A percentile compares a stretch with the other conserved stretches of the same genome.
These are phyloP conservation scores for Pipa parva DNA, from an alignment of 2,113 vertebrate genomes.

Conservation along the genomic window DNA sequence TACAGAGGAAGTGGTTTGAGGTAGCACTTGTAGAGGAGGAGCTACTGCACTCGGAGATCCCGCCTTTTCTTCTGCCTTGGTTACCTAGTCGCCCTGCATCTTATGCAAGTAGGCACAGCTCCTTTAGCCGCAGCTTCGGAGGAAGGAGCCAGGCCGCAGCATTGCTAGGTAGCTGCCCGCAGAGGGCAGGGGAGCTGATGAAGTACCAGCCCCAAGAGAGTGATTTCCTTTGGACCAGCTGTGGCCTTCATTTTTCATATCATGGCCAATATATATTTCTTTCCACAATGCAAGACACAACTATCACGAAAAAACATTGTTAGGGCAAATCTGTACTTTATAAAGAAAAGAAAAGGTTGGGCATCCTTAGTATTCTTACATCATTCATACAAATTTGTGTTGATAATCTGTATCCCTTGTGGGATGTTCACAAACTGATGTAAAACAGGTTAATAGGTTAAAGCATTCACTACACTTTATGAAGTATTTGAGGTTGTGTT, in stretches of 20 bases:
- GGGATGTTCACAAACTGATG: no score
- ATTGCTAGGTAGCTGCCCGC: slow-evolving; percentile 81
- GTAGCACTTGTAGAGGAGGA: slow-evolving; percentile 92
- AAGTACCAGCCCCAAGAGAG: slow-evolving; percentile 46
- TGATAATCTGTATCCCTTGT: no score
- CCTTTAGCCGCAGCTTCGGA: slow-evolving; percentile 98
- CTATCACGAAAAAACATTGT: no score
- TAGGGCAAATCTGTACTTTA: no score
- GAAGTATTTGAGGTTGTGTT: not conserved
- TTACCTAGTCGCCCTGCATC: slow-evolving; percentile 93
- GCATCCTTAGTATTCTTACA: no score
- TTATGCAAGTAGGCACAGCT: slow-evolving; percentile 98
- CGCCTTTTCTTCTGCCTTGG: slow-evolving; percentile 89
- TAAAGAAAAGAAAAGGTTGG: no score
- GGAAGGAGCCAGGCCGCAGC: slow-evolving; percentile 97
- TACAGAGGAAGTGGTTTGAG: slow-evolving; percentile 97
- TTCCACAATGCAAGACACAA: not conserved
- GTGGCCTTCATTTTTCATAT: slow-evolving; percentile 36
- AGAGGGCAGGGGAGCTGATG: slow-evolving; percentile 47
- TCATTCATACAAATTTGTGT: no score
- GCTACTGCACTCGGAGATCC: slow-evolving; percentile 82
- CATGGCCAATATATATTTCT: slow-evolving; percentile 7
- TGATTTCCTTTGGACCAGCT: slow-evolving; percentile 45
- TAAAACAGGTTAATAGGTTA: no score
- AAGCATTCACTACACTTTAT: no score